A percentile compares a stretch with the other conserved stretches of the same genome.
Evolutionary conservation across 53 echinoderm and acorn worm genomes (phyloP).

Genomic region (Temnopleurus reevesii): DNA sequence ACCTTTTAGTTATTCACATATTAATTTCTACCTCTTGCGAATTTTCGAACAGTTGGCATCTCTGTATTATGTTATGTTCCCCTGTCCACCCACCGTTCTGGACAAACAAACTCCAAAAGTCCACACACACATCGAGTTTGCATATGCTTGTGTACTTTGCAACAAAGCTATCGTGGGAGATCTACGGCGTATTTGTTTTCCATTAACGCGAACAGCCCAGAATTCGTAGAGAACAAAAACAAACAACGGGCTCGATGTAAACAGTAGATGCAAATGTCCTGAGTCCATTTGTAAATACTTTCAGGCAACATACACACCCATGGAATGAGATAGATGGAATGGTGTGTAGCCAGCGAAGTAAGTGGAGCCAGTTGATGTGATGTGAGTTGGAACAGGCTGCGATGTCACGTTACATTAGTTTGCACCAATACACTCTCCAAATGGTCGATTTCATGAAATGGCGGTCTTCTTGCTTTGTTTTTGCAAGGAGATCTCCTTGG

Average conservation of each 20-base stretch:
- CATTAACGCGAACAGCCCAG: conserved; percentile 29
- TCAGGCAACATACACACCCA: neutral
- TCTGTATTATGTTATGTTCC: too few species aligned
- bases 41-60: too few species aligned
- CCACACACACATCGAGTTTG: neutral
- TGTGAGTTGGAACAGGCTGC: neutral
- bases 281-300: conserved; percentile 24
- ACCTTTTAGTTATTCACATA: too few species aligned
- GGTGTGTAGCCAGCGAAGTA: neutral
- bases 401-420: neutral
- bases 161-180: conserved; percentile 37
- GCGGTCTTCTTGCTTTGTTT: too few species aligned
- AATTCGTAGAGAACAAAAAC: conserved; percentile 20
- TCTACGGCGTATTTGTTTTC: conserved; percentile 56
- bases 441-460: neutral
- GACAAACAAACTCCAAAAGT: neutral
- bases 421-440: neutral
- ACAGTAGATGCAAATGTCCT: conserved; percentile 23
- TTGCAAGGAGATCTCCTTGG: too few species aligned
- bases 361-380: neutral
- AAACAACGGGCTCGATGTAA: conserved; percentile 40
- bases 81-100: neutral
- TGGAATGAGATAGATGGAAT: neutral
- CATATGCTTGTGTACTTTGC: conserved; percentile 27
- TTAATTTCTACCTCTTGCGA: too few species aligned